These are phyloP conservation scores for Amyelois transitella DNA, from an alignment of 1,140 invertebrate genomes.

Conservation along the genomic window DNA sequence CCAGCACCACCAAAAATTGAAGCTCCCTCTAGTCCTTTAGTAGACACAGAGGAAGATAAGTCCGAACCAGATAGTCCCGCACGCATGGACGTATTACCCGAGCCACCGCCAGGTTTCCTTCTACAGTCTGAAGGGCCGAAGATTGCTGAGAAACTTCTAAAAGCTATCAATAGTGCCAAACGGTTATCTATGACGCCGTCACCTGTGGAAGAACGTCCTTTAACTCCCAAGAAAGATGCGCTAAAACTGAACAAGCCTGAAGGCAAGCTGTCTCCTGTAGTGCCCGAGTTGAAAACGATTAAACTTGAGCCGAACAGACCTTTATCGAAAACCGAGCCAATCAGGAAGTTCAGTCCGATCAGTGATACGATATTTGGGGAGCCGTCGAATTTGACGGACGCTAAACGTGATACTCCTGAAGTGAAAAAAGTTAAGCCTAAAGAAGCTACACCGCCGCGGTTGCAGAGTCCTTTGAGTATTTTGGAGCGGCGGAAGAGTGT, in stretches of 20 bases:
- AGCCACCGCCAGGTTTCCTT: constrained; percentile 65
- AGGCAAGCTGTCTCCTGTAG: constrained; percentile 39
- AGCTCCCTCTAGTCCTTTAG: constrained; percentile 66
- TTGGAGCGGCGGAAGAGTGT: constrained; percentile 59
- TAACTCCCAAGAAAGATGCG: constrained; percentile 45
- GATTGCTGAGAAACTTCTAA: constrained; percentile 77
- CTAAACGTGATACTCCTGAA: constrained; percentile 43
- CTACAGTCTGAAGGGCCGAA: constrained; percentile 73
- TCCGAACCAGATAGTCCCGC: constrained; percentile 74
- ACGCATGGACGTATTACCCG: constrained; percentile 62
- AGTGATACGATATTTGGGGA: constrained; percentile 58
- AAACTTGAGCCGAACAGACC: constrained; percentile 24
- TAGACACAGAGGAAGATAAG: constrained; percentile 74
- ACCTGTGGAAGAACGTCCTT: constrained; percentile 41
- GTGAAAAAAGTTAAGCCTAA: constrained; percentile 56
- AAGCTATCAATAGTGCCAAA: constrained; percentile 74
- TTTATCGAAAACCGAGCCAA: constrained; percentile 33
- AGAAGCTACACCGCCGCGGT: constrained; percentile 41
- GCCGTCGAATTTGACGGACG: constrained; percentile 47
- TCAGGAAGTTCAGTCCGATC: constrained; percentile 38
- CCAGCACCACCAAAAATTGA: constrained; percentile 42
- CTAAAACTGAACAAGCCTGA: constrained; percentile 33
- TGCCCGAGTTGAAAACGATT: constrained; percentile 21
- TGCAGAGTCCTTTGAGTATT: constrained; percentile 54
- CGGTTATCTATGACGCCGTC: constrained; percentile 63